A percentile compares a stretch with the other conserved stretches of the same genome.
phyloP scores from a whole-genome alignment of 2,888 invertebrate genomes.

The Ormyrus labotus region DNA sequence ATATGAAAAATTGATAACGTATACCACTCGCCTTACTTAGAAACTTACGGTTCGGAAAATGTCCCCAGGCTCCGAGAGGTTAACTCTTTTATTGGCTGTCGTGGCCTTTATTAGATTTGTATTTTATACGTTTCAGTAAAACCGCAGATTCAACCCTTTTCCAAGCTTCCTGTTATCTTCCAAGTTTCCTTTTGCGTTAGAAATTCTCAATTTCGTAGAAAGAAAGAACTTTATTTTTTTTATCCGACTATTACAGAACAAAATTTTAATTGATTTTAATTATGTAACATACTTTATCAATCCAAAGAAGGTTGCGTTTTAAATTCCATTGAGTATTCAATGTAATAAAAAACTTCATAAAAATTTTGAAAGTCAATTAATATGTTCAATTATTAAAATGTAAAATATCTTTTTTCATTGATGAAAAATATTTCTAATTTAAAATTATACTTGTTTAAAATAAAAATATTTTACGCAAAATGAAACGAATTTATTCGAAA shows the following conservation, averaged over 20 bases:
- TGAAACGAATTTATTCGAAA: too few species aligned
- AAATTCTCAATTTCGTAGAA: conserved; percentile 21
- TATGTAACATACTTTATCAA: too few species aligned
- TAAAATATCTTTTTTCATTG: too few species aligned
- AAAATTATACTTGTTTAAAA: too few species aligned
- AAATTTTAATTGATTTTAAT: too few species aligned
- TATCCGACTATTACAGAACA: neutral
- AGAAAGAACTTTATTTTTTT: neutral
- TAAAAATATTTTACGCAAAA: too few species aligned
- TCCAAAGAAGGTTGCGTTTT: too few species aligned
- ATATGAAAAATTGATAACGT: conserved; percentile 43
- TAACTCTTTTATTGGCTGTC: conserved; percentile 48
- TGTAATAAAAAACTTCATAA: too few species aligned
- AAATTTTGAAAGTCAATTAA: too few species aligned
- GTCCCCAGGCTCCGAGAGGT: conserved; percentile 21
- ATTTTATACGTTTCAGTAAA: conserved; percentile 52
- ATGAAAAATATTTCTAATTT: too few species aligned
- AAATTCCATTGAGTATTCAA: too few species aligned
- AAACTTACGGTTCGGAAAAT: conserved; percentile 50
- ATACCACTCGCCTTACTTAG: conserved; percentile 9
- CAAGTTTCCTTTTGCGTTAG: conserved; percentile 30
- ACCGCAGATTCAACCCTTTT: conserved; percentile 38
- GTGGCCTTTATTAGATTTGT: conserved; percentile 51
- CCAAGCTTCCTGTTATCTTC: conserved; percentile 9
- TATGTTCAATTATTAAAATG: conserved; percentile 3